phyloP scores from a whole-genome alignment of 2,888 invertebrate genomes.

The Drosophila siamana region DNA sequence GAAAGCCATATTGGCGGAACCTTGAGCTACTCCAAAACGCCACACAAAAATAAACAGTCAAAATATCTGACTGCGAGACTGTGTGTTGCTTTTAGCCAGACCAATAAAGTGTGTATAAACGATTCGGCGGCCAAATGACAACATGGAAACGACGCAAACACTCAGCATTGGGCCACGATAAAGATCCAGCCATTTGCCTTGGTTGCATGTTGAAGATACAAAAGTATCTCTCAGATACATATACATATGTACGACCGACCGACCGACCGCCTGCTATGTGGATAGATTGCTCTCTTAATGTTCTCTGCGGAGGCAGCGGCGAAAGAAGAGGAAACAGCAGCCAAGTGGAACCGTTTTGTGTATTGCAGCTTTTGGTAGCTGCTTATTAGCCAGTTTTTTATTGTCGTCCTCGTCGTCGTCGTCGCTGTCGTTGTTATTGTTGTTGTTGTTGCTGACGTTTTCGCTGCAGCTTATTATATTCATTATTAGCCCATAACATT shows the following conservation, averaged over 20 bases:
- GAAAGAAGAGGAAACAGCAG: conserved; percentile 26
- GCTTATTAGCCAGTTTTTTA: conserved; percentile 48
- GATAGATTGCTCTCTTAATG: conserved; percentile 22
- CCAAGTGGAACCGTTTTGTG: conserved; percentile 70
- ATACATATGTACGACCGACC: too few relatives aligned
- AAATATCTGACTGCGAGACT: conserved; percentile 7
- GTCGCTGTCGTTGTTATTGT: not conserved
- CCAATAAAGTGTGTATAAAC: conserved; percentile 56
- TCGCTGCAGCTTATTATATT: conserved; percentile 47
- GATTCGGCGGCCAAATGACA: conserved; percentile 60
- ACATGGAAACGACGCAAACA: conserved; percentile 32
- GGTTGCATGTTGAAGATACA: conserved; percentile 5
- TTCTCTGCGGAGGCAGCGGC: conserved; percentile 27
- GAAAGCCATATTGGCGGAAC: conserved; percentile 68
- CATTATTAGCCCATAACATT: conserved; percentile 67
- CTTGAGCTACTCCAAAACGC: conserved; percentile 72
- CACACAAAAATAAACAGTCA: conserved; percentile 25
- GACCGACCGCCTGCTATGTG: too few relatives aligned
- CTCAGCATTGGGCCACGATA: conserved; percentile 15
- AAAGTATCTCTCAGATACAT: conserved; percentile 5
- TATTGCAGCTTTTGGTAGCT: conserved; percentile 39
- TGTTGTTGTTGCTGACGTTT: conserved; percentile 4
- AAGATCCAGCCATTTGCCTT: conserved; percentile 28
- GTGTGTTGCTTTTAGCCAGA: conserved; percentile 32
- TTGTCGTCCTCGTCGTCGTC: too few relatives aligned